These are phyloP conservation scores for Saxidomus purpurata DNA, from an alignment of 1,140 invertebrate species.

Conservation along the genomic window DNA sequence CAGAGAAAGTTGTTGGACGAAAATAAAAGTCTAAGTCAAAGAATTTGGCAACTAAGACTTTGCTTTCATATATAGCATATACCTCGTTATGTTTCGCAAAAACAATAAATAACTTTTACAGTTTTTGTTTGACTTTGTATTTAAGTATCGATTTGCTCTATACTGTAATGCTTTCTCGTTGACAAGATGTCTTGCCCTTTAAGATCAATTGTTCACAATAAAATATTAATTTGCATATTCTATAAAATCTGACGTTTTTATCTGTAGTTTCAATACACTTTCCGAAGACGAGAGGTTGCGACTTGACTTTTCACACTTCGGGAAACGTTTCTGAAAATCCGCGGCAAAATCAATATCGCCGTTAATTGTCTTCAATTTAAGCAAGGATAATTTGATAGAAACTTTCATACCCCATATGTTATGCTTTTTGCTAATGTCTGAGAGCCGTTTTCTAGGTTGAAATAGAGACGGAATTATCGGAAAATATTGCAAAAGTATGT, in stretches of 20 bases:
- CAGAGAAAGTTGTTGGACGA: too few relatives aligned
- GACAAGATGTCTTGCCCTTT: background rate
- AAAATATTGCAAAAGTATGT: background rate
- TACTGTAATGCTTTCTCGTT: slow-evolving; percentile 7
- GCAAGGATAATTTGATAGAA: slow-evolving; percentile 48
- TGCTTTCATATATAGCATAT: too few relatives aligned
- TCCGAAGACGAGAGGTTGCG: background rate
- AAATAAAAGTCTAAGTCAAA: too few relatives aligned
- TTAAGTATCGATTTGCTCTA: background rate
- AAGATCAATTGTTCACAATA: background rate
- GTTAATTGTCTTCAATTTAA: slow-evolving; percentile 52
- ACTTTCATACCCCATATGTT: slow-evolving; percentile 59
- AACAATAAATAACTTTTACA: too few relatives aligned
- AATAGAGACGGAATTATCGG: slow-evolving; percentile 8
- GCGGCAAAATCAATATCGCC: slow-evolving; percentile 47
- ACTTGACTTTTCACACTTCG: slow-evolving; percentile 46
- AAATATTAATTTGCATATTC: slow-evolving; percentile 31
- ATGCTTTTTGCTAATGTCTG: slow-evolving; percentile 27
- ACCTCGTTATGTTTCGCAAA: too few relatives aligned
- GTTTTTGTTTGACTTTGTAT: too few relatives aligned
- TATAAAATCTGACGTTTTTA: slow-evolving; percentile 26
- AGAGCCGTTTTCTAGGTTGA: background rate
- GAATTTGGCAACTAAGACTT: too few relatives aligned
- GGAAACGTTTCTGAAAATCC: slow-evolving; percentile 46
- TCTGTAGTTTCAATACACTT: background rate